These are phyloP conservation scores for Brachyopa scutellaris DNA, from an alignment of 2,888 invertebrate species.

Conservation along the genomic window DNA sequence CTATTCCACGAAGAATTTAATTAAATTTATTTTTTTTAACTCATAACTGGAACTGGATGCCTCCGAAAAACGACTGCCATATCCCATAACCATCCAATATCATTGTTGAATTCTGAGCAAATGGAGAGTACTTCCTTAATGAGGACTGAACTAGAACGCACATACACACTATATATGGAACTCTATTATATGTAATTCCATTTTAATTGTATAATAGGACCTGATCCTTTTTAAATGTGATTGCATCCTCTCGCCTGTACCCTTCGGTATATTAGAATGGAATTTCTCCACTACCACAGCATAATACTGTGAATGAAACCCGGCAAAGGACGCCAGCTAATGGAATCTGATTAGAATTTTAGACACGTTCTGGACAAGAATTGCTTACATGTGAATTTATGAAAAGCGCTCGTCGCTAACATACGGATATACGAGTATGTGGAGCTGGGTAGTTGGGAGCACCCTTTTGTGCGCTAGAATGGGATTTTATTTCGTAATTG, in stretches of 20 bases:
- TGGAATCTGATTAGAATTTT: constrained; percentile 70
- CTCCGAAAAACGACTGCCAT: neutral
- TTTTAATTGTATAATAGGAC: constrained; percentile 68
- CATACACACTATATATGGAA: constrained; percentile 21
- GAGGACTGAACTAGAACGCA: constrained; percentile 17
- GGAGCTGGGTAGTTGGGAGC: neutral
- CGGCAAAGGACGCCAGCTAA: constrained; percentile 51
- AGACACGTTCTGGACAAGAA: constrained; percentile 63
- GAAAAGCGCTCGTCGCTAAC: constrained; percentile 45
- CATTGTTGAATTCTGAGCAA: constrained; percentile 39
- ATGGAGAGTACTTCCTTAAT: constrained; percentile 38
- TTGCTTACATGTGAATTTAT: constrained; percentile 67
- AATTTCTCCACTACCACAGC: constrained; percentile 24
- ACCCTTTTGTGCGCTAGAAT: neutral
- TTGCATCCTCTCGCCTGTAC: constrained; percentile 39
- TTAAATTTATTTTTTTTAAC: constrained; percentile 47
- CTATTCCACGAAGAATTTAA: constrained; percentile 12
- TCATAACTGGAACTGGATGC: constrained; percentile 6
- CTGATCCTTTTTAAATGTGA: constrained; percentile 67
- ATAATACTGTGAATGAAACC: constrained; percentile 31
- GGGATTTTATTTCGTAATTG: constrained; percentile 50
- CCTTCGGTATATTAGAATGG: constrained; percentile 13
- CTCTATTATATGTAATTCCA: constrained; percentile 66
- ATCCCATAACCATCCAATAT: neutral
- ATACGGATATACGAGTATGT: constrained; percentile 6